A percentile compares a stretch with the other conserved stretches of the same genome.
phyloP scores from a whole-genome alignment of 2,888 invertebrate genomes.

The Allacma fusca region DNA sequence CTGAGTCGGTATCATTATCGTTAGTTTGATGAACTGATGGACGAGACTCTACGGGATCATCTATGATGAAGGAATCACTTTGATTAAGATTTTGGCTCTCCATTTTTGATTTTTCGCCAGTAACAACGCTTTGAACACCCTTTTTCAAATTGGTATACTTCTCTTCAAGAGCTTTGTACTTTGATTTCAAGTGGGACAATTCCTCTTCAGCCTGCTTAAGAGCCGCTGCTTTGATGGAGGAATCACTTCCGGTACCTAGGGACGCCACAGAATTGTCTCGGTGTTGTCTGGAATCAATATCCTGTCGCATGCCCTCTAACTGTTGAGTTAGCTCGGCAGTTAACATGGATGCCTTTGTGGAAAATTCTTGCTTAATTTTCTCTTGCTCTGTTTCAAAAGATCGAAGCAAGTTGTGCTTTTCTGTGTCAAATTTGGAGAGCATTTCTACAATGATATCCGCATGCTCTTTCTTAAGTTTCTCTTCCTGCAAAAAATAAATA shows the following conservation, averaged over 20 bases:
- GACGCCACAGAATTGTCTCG: no score
- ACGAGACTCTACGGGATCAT: not conserved
- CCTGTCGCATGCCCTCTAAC: constrained; percentile 24
- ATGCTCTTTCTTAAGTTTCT: constrained; percentile 51
- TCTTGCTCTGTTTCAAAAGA: constrained; percentile 47
- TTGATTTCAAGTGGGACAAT: constrained; percentile 70
- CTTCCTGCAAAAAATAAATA: constrained; percentile 42
- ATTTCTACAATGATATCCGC: constrained; percentile 44
- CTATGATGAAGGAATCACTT: constrained; percentile 5
- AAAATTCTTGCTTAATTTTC: constrained; percentile 43
- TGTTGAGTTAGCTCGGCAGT: constrained; percentile 30
- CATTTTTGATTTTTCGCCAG: constrained; percentile 14
- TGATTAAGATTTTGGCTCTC: not conserved
- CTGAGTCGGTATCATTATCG: constrained; percentile 37
- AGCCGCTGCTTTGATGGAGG: constrained; percentile 7
- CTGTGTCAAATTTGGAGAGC: constrained; percentile 46
- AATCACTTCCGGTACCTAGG: not conserved
- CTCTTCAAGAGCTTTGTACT: constrained; percentile 81
- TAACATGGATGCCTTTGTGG: constrained; percentile 26
- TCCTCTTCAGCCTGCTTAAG: constrained; percentile 45
- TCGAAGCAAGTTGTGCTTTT: constrained; percentile 43
- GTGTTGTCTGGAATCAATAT: constrained; percentile 2
- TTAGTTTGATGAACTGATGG: constrained; percentile 2
- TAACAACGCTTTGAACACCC: constrained; percentile 65
- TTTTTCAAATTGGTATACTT: constrained; percentile 82